Evolutionary conservation across 2,797 vertebrate genomes (phyloP).

Genomic region (Typhlichthys eigenmanni): DNA sequence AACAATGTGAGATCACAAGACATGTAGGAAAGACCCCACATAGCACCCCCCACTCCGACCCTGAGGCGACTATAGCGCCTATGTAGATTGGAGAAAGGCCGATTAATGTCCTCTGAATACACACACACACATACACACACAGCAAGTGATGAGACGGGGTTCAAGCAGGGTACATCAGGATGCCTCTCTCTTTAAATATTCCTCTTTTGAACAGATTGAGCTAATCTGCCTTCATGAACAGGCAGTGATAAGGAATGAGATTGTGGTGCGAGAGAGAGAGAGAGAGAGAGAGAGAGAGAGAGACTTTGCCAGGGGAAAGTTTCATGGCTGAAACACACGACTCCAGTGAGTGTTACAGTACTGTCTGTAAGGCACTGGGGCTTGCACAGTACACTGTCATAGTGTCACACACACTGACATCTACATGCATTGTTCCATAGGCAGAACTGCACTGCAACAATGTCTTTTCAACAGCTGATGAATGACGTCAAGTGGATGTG

Average conservation of each 20-base stretch:
- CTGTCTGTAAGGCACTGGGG: neutral
- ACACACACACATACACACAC: slow-evolving; percentile 20
- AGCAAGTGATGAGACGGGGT: slow-evolving; percentile 49
- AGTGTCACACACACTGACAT: neutral
- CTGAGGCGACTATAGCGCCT: slow-evolving; percentile 56
- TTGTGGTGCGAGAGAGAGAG: slow-evolving; percentile 39
- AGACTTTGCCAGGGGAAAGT: slow-evolving; percentile 46
- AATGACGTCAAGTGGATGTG: neutral
- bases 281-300: slow-evolving; percentile 24
- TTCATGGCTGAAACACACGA: slow-evolving; percentile 38
- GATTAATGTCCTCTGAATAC: slow-evolving; percentile 67
- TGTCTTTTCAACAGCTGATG: neutral
- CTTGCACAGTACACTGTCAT: slow-evolving; percentile 1
- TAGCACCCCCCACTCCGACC: slow-evolving; percentile 11
- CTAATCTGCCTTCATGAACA: slow-evolving; percentile 56
- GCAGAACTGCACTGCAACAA: neutral
- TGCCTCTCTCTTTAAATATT: slow-evolving; percentile 45
- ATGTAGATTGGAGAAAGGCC: slow-evolving; percentile 71
- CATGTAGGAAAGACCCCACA: slow-evolving; percentile 55
- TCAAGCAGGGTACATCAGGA: slow-evolving; percentile 43
- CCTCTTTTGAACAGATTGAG: slow-evolving; percentile 58
- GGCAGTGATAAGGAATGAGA: slow-evolving; percentile 48
- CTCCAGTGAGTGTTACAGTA: slow-evolving; percentile 6
- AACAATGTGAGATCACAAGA: slow-evolving; percentile 74
- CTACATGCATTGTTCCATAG: neutral